Percentiles rank a stretch among this genome's conserved stretches.
These are phyloP conservation scores for Latheticus oryzae DNA, from an alignment of 2,888 invertebrate species.

Conservation along the genomic window DNA sequence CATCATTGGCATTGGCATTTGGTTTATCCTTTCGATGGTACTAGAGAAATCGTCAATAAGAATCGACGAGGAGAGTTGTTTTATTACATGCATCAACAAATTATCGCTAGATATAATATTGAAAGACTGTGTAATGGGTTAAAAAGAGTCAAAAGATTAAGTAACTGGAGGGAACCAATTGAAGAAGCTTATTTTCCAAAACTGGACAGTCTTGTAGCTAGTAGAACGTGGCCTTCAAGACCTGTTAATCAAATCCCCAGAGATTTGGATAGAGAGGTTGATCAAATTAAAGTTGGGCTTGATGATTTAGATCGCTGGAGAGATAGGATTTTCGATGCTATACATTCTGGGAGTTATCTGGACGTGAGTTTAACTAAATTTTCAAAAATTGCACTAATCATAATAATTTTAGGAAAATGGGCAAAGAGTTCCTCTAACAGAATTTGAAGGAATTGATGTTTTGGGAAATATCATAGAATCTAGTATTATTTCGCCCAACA, in stretches of 20 bases:
- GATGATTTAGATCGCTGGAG: conserved; percentile 82
- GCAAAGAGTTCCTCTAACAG: conserved; percentile 70
- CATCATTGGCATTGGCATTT: conserved; percentile 94
- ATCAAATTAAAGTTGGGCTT: conserved; percentile 76
- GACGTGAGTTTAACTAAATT: too few species aligned
- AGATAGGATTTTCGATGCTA: conserved; percentile 77
- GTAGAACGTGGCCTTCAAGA: conserved; percentile 81
- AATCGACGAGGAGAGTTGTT: conserved; percentile 82
- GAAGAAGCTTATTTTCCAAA: conserved; percentile 87
- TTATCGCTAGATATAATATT: conserved; percentile 75
- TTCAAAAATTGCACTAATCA: too few species aligned
- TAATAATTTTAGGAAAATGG: conserved; percentile 71
- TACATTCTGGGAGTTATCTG: conserved; percentile 72
- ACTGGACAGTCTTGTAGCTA: conserved; percentile 81
- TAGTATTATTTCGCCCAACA: conserved; percentile 76
- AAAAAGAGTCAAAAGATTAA: conserved; percentile 72
- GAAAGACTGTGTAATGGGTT: conserved; percentile 82
- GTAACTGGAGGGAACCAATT: conserved; percentile 77
- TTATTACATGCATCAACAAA: conserved; percentile 81
- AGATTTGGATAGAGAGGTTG: conserved; percentile 76
- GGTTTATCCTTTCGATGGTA: conserved; percentile 80
- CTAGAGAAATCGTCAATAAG: conserved; percentile 73
- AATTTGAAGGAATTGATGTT: conserved; percentile 78
- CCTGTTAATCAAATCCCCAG: conserved; percentile 69
- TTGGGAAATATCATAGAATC: conserved; percentile 86